A percentile compares a stretch with the other conserved stretches of the same genome.
These are phyloP conservation scores for Rotaria magnacalcarata DNA, from an alignment of 2,888 invertebrate species.

Conservation along the genomic window DNA sequence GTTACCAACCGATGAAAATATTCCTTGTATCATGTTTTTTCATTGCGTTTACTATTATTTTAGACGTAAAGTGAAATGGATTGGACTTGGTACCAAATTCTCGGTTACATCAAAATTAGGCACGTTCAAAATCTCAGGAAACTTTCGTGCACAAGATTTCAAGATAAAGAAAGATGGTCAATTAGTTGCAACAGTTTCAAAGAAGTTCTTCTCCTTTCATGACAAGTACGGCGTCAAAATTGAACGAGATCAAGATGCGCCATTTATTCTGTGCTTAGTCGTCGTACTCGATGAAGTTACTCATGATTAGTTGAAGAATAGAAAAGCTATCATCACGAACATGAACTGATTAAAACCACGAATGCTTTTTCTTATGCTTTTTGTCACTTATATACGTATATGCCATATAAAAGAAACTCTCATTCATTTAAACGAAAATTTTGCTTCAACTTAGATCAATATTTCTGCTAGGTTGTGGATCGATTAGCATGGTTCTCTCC, in stretches of 20 bases:
- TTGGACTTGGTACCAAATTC: background rate
- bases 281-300: background rate
- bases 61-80: background rate
- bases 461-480: too few species aligned
- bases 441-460: too few species aligned
- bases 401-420: too few species aligned
- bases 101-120: background rate
- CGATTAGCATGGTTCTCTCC: too few species aligned
- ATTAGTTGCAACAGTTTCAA: background rate
- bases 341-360: background rate
- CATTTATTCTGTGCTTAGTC: background rate
- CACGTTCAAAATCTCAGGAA: background rate
- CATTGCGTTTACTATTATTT: background rate
- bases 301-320: background rate
- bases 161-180: background rate
- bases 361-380: background rate
- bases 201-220: background rate
- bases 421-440: too few species aligned
- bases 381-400: background rate
- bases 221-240: background rate
- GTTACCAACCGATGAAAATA: background rate
- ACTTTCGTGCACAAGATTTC: background rate
- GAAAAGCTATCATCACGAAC: background rate
- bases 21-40: background rate
- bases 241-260: background rate